Evolutionary conservation across 2,888 invertebrate species (phyloP).

Genomic region (Acronicta psi): DNA sequence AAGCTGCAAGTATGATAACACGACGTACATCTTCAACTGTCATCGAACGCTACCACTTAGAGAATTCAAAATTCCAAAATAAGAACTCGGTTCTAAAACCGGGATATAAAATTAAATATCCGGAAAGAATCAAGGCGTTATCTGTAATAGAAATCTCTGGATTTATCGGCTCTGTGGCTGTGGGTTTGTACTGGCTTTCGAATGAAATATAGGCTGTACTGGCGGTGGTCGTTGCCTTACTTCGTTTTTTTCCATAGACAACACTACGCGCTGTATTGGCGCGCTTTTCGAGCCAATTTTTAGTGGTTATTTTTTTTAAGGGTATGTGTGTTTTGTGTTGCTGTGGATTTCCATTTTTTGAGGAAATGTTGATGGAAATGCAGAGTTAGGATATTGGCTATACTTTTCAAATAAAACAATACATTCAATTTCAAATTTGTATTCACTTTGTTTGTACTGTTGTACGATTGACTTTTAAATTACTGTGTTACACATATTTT

Average conservation of each 20-base stretch:
- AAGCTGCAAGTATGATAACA: not conserved
- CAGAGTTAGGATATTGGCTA: constrained; percentile 16
- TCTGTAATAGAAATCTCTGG: constrained; percentile 87
- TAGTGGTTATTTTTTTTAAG: constrained; percentile 55
- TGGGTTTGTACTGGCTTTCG: constrained; percentile 72
- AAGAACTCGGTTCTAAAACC: constrained; percentile 69
- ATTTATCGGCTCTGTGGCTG: constrained; percentile 84
- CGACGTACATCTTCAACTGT: constrained; percentile 25
- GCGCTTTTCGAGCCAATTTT: constrained; percentile 62
- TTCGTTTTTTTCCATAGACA: constrained; percentile 68
- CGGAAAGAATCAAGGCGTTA: constrained; percentile 84
- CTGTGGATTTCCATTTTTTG: constrained; percentile 59
- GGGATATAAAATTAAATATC: constrained; percentile 85
- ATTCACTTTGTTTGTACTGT: no score
- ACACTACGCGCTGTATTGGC: constrained; percentile 65
- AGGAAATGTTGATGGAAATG: constrained; percentile 48
- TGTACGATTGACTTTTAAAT: no score
- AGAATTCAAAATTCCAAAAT: constrained; percentile 68
- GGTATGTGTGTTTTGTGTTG: constrained; percentile 53
- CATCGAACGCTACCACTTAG: constrained; percentile 36
- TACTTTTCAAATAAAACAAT: not conserved
- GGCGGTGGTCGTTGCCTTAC: constrained; percentile 64
- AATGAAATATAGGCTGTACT: constrained; percentile 82
- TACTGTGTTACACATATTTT: no score
- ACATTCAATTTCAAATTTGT: no score